A percentile compares a stretch with the other conserved stretches of the same genome.
phyloP scores from a whole-genome alignment of 2,888 invertebrate genomes.

The Sarcophaga carnaria region DNA sequence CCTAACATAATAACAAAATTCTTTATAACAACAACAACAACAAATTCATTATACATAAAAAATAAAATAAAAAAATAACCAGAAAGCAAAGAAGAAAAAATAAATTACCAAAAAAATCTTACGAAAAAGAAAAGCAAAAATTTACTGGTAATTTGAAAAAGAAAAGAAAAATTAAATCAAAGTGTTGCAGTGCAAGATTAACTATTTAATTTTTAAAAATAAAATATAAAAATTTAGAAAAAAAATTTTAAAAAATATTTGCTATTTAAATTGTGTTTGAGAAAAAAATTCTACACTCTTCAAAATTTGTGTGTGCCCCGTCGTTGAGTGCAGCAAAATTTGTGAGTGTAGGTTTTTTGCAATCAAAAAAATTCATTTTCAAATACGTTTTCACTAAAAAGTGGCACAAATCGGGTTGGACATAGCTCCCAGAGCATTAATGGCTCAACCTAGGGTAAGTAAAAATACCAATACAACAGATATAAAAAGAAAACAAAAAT shows the following conservation, averaged over 20 bases:
- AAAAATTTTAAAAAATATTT: conserved; percentile 37
- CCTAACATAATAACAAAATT: conserved; percentile 64
- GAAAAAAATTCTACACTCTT: conserved; percentile 62
- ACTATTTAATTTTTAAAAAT: conserved; percentile 32
- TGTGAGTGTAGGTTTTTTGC: conserved; percentile 64
- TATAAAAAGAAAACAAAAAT: background rate
- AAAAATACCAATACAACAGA: background rate
- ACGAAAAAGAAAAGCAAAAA: conserved; percentile 50
- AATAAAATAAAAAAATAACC: conserved; percentile 43
- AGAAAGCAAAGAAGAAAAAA: conserved; percentile 19
- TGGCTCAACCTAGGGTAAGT: conserved; percentile 83
- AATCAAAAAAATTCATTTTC: conserved; percentile 24
- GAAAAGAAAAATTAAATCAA: conserved; percentile 18
- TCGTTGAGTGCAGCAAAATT: conserved; percentile 24
- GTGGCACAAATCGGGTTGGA: conserved; percentile 83
- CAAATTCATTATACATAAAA: conserved; percentile 38
- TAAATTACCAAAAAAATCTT: conserved; percentile 40
- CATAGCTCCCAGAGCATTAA: conserved; percentile 83
- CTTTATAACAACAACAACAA: conserved; percentile 36
- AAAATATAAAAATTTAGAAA: conserved; percentile 11
- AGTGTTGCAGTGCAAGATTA: background rate
- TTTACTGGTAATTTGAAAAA: conserved; percentile 3
- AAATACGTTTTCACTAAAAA: conserved; percentile 74
- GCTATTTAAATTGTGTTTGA: background rate
- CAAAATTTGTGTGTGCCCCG: conserved; percentile 44